Evolutionary conservation across 2,888 invertebrate species (phyloP), one percentile per base, ranked within the genome.

Genomic region (Desoria tigrina): DNA sequence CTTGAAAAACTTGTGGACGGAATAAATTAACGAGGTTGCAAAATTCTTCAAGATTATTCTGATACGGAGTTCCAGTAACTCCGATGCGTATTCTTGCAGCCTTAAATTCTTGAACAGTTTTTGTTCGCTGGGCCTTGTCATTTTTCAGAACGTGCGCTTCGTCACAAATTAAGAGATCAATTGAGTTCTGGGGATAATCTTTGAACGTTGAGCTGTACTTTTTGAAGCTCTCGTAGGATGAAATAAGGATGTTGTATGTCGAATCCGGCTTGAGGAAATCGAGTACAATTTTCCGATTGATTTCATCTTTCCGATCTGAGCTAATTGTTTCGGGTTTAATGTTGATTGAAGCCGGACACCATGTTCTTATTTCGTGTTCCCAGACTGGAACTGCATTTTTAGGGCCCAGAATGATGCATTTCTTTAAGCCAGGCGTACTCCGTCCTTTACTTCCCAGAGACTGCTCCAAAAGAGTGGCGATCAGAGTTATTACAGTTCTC

Each of bases 51-150:
- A 55, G 27, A 55, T 27, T 55, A 32, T 55, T 55, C 11, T 55
- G 55, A 18, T 55, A 55, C 6, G 55, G 55, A 9, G 55, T 55
- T 3, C 55, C 55, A 9, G 55, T 55, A 6, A 55, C 4, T 28
- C 55, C 55, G 7, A 55, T 26, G 7, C 27, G 14, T 2, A 26
- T 3, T 16, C n/a, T 6, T 2, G n/a, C 55, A 4, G 7, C 51
- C n/a, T n/a, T 18, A 32, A 55, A 55, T 11, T 26, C 28, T 32
- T 18, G 26, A n/a, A 55, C 16, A n/a, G 21, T 27, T n/a, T 28
- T 26, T 14, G 28, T 27, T 14, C 55, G 55, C 14, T 28, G 3
- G 2, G 55, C 28, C n/a, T 2, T 27, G 14, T 27, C 55, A 18
- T 55, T 55, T 28, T 18, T 26, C 4, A 55, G 21, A 27, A 28